Base-by-base conservation (phyloP, 2,113 vertebrate species). In the Cyanoramphus novaezelandiae region DNA sequence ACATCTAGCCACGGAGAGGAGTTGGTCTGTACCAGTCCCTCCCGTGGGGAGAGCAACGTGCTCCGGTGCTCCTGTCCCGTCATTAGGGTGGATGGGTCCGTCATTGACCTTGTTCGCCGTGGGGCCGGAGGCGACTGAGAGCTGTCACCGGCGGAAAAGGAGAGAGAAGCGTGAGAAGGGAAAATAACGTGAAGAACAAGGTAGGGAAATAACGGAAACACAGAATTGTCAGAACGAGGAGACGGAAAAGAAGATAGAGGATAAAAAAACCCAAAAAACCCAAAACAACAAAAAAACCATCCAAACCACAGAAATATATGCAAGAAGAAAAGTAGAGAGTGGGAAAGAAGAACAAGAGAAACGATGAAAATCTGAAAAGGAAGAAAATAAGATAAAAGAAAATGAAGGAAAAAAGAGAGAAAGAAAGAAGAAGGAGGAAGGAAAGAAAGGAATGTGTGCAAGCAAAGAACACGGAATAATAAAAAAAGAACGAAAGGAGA, bases 191-290 rank as follows among this genome's bases (percentile, higher is more conserved):
- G 55, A 57, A 57, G 6, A n/a, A 21, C 19, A 57, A n/a, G 19
- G 31, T 21, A 33, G 19, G 33, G 33, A 21, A 57, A 57, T 57
- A n/a, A 57, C 13, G 33, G 55, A 57, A 57, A 57, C 8, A 11
- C 31, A 57, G 33, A n/a, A n/a, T 14, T 57, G 8, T 23, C 55
- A n/a, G 6, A 53, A 52, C 27, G 9, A 57, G 31, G 55, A 33
- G 55, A 57, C 5, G 7, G 31, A 57, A 57, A 4, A n/a, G 20
- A 59, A 59, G 55, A 57, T 21, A 57, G 31, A 23, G 20, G 20
- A 57, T 21, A 21, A n/a, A n/a, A 57, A 57, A 33, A 12, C 4
- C 7, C 9, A 18, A 47, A 11, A 29, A 4, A 4, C 0, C 4
- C 31, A 4, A 43, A 43, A 16, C 14, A 17, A 43, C 43, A 39